Percentiles rank a stretch among this genome's conserved stretches.
These are phyloP conservation scores for Epicampocera succincta DNA, from an alignment of 2,888 invertebrate genomes.

Conservation along the genomic window DNA sequence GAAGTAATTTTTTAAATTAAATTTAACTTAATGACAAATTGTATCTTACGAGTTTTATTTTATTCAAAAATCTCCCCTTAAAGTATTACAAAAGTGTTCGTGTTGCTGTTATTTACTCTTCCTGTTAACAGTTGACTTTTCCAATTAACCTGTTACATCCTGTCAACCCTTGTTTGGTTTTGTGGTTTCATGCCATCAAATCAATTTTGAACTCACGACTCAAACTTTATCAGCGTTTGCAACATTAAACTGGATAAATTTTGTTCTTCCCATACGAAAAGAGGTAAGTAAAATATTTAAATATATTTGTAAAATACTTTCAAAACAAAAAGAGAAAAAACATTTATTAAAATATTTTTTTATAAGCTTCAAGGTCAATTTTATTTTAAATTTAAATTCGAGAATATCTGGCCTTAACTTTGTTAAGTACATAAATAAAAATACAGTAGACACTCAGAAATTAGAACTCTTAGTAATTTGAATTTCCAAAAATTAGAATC, in stretches of 20 bases:
- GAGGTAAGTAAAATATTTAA: slow-evolving; percentile 33
- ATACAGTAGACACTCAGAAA: too few species aligned
- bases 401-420: too few species aligned
- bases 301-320: too few species aligned
- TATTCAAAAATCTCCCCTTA: slow-evolving; percentile 11
- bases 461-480: too few species aligned
- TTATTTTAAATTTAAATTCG: too few species aligned
- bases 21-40: too few species aligned
- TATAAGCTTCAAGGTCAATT: too few species aligned
- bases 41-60: too few species aligned
- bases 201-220: slow-evolving; percentile 20
- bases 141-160: slow-evolving; percentile 69
- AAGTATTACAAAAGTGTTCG: neutral
- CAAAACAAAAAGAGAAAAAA: too few species aligned
- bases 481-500: too few species aligned
- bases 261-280: slow-evolving; percentile 7
- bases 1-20: slow-evolving; percentile 18
- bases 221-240: slow-evolving; percentile 26
- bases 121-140: slow-evolving; percentile 47
- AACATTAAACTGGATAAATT: slow-evolving; percentile 37
- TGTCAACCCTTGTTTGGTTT: slow-evolving; percentile 47
- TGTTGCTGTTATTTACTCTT: slow-evolving; percentile 12
- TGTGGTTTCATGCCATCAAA: slow-evolving; percentile 33
- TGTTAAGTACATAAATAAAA: too few species aligned
- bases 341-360: too few species aligned